These are phyloP conservation scores for Dendrolimus houi DNA, from an alignment of 2,888 invertebrate species.

Conservation along the genomic window DNA sequence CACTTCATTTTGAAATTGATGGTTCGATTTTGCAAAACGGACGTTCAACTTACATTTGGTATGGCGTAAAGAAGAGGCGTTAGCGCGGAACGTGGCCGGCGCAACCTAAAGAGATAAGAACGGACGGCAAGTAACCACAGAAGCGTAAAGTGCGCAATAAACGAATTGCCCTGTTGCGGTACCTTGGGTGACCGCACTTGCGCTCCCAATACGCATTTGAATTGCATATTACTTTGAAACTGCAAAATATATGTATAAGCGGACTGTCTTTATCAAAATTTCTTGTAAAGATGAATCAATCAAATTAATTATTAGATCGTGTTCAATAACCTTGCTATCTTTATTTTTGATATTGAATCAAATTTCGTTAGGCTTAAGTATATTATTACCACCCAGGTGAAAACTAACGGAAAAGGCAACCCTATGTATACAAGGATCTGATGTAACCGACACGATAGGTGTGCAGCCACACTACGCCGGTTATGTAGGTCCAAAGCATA, in stretches of 20 bases:
- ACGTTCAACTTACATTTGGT: slow-evolving; percentile 41
- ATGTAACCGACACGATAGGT: slow-evolving; percentile 47
- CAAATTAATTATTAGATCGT: not conserved
- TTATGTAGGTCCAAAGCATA: slow-evolving; percentile 46
- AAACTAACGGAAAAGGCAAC: slow-evolving; percentile 1
- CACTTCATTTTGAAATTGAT: not conserved
- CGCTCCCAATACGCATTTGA: not conserved
- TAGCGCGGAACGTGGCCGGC: slow-evolving; percentile 48
- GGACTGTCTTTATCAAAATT: too few relatives aligned
- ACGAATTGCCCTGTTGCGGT: slow-evolving; percentile 4
- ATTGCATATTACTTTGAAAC: not conserved
- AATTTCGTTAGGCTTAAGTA: too few relatives aligned
- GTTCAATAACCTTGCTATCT: not conserved
- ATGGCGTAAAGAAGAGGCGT: slow-evolving; percentile 49
- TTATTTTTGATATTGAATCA: not conserved
- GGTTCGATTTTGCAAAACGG: slow-evolving; percentile 40
- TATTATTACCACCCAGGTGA: too few relatives aligned
- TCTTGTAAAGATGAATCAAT: not conserved
- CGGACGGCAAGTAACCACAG: slow-evolving; percentile 28
- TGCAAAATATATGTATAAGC: too few relatives aligned
- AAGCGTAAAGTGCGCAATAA: slow-evolving; percentile 30
- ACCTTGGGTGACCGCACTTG: slow-evolving; percentile 11
- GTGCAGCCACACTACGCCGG: slow-evolving; percentile 49
- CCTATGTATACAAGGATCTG: slow-evolving; percentile 25
- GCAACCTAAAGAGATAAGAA: slow-evolving; percentile 44